Conservation (phyloP, 2,113 vertebrate species). For the Chinchilla lanigera region DNA sequence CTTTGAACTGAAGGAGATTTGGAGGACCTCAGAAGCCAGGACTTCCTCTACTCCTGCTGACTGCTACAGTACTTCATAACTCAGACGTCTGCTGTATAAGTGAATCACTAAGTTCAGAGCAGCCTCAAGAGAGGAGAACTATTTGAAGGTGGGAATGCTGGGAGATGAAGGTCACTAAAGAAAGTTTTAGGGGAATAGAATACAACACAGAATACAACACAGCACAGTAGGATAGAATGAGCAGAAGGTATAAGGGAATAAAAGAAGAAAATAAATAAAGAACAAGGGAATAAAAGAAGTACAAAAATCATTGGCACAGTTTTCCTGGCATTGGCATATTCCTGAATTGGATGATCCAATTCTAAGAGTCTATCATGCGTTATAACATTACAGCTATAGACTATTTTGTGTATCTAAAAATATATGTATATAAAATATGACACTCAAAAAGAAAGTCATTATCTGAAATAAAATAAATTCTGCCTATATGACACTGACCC, state of each 20-base stretch:
- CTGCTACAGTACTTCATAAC: background rate
- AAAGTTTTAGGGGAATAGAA: background rate
- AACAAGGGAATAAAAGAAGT: background rate
- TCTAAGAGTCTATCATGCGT: background rate
- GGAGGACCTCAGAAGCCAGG: background rate
- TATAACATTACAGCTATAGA: background rate
- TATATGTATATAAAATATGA: background rate
- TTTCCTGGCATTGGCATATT: background rate
- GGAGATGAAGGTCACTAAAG: background rate
- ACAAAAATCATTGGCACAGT: background rate
- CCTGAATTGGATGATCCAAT: background rate
- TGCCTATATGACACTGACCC: background rate
- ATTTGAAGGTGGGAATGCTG: background rate
- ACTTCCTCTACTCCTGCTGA: too few species aligned
- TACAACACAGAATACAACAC: background rate
- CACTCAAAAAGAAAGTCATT: background rate
- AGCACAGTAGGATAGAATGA: background rate
- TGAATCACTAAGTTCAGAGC: background rate
- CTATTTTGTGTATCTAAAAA: background rate
- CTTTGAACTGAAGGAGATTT: background rate
- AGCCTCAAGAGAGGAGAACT: background rate
- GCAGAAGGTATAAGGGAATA: background rate
- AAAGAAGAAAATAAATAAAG: too few species aligned
- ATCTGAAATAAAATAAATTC: conserved; percentile 40
- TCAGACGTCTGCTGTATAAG: background rate